Conservation (phyloP, 2,888 invertebrate genomes). For the Plebejus argus region DNA sequence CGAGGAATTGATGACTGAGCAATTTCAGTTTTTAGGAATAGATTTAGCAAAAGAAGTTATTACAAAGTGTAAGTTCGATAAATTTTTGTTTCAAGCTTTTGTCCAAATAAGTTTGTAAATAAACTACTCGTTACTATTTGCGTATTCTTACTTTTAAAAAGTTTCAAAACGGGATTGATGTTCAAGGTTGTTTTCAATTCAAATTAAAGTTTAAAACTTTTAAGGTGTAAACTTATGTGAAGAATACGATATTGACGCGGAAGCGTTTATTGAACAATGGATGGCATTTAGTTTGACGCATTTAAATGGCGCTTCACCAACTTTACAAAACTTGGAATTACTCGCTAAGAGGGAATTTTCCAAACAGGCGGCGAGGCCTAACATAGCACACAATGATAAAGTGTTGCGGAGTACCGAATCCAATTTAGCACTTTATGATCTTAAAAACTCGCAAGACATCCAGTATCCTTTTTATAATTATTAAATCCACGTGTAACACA, state of each 20-base stretch:
- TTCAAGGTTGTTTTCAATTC: slow-evolving; percentile 73
- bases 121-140: not conserved
- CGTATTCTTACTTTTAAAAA: slow-evolving; percentile 36
- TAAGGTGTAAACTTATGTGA: slow-evolving; percentile 84
- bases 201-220: slow-evolving; percentile 50
- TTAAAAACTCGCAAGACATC: slow-evolving; percentile 48
- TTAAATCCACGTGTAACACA: slow-evolving; percentile 58
- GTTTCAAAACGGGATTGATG: slow-evolving; percentile 56
- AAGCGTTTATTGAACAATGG: slow-evolving; percentile 89
- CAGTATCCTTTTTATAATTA: slow-evolving; percentile 71
- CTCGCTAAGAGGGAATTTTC: slow-evolving; percentile 85
- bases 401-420: slow-evolving; percentile 62
- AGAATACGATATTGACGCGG: slow-evolving; percentile 83
- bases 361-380: slow-evolving; percentile 66
- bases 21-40: slow-evolving; percentile 83
- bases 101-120: slow-evolving; percentile 41
- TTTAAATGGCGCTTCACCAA: slow-evolving; percentile 82
- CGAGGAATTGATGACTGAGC: slow-evolving; percentile 80
- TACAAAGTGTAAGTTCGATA: slow-evolving; percentile 76
- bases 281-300: slow-evolving; percentile 87
- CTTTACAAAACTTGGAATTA: slow-evolving; percentile 78
- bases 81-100: slow-evolving; percentile 33
- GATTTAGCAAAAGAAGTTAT: slow-evolving; percentile 78
- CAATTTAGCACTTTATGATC: slow-evolving; percentile 65
- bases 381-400: slow-evolving; percentile 60